Evolutionary conservation across 1,140 invertebrate genomes (phyloP).

Genomic region (Caenorhabditis elegans): WBcel235 BX284605.5:6488501-6489000

Average conservation of each 20-base stretch:
- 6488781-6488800: slow-evolving; percentile 46
- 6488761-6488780: slow-evolving; percentile 38
- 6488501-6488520: slow-evolving; percentile 37
- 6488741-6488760: slow-evolving; percentile 42
- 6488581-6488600: slow-evolving; percentile 37
- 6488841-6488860: slow-evolving; percentile 38
- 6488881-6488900: slow-evolving; percentile 36
- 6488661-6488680: slow-evolving; percentile 40
- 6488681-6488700: slow-evolving; percentile 33
- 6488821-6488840: slow-evolving; percentile 40
- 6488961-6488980: neutral
- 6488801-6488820: slow-evolving; percentile 41
- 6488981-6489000: slow-evolving; percentile 38
- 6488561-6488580: slow-evolving; percentile 41
- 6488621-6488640: slow-evolving; percentile 8
- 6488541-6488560: slow-evolving; percentile 34
- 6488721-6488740: slow-evolving; percentile 36
- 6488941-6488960: neutral
- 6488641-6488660: slow-evolving; percentile 4
- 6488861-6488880: slow-evolving; percentile 38
- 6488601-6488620: neutral
- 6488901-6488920: slow-evolving; percentile 37
- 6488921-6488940: neutral
- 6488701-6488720: slow-evolving; percentile 39
- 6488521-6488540: slow-evolving; percentile 39